Evolutionary conservation across 2,797 vertebrate genomes (phyloP), one percentile per base, ranked within the genome.

Genomic region (Gobio occitaniae): DNA sequence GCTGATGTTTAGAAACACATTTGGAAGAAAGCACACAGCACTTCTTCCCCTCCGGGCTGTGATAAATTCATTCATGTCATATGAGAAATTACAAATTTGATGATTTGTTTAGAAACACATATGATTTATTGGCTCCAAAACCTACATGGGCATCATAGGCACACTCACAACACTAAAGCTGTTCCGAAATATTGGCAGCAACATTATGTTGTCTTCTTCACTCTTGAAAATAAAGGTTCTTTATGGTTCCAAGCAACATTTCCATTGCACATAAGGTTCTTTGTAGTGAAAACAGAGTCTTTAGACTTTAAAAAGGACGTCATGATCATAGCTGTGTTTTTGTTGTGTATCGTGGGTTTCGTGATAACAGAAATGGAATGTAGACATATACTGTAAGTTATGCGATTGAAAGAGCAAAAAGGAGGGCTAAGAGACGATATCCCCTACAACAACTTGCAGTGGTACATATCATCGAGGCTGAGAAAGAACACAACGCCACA

Each of bases 1-100:
- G 81, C 69, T 84, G 75, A 87, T 69, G 84, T 80, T 89, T 72
- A 84, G 56, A 41, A 72, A 66, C 66, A 85, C 80, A 76, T 76
- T 82, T 76, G 52, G 52, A 70, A 74, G 50, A 61, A 72, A 48
- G 32, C 19, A 17, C 10, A 59, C 56, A 32, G 21, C 61, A 12
- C 56, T 87, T 38, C 77, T 54, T 59, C 32, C 32, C 21, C 10
- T 25, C 21, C 21, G 5, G 21, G 19, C 61, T 77, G 11, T 80
- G 10, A 44, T 21, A 19, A 54, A 68, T 56, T 3, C 8, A 32
- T 56, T 32, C 36, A 44, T 77, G 25, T 44, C 10, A 36, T 15
- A 29, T 61, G 41, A 54, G 7, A 32, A 75, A 68, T 12, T 1
- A 38, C 29, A 72, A 9, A 72, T 72, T 25, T 48, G 16, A 69